A percentile compares a stretch with the other conserved stretches of the same genome.
These are phyloP conservation scores for Falco biarmicus DNA, from an alignment of 2,797 vertebrate genomes.

Conservation along the genomic window DNA sequence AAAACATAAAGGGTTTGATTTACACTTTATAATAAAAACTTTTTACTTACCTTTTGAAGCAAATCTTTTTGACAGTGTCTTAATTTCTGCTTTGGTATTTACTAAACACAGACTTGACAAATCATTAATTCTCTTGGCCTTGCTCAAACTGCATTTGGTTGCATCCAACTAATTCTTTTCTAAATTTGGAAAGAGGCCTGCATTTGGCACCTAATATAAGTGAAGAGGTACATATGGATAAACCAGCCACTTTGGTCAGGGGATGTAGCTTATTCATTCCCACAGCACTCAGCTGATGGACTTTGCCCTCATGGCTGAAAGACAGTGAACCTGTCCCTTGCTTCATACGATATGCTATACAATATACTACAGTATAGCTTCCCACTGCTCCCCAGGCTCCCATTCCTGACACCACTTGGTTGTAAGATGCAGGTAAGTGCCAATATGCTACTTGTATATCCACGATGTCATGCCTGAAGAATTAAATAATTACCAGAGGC, in stretches of 20 bases:
- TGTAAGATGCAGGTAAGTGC: not conserved
- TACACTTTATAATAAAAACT: slow-evolving; percentile 15
- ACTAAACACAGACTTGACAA: slow-evolving; percentile 35
- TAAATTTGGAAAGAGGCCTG: not conserved
- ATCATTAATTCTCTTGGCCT: not conserved
- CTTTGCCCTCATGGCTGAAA: not conserved
- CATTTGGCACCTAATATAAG: not conserved
- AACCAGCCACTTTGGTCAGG: not conserved
- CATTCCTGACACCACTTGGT: not conserved
- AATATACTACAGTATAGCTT: not conserved
- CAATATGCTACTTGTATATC: not conserved
- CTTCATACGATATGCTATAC: not conserved
- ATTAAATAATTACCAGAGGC: not conserved
- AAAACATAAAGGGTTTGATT: not conserved
- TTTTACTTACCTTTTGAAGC: slow-evolving; percentile 19
- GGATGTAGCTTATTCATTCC: not conserved
- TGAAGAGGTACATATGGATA: not conserved
- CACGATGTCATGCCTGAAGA: not conserved
- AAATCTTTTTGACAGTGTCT: not conserved
- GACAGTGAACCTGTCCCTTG: not conserved
- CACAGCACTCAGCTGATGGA: not conserved
- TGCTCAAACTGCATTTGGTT: not conserved
- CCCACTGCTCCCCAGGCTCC: not conserved
- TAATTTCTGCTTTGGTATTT: slow-evolving; percentile 62
- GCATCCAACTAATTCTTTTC: not conserved